Base-by-base conservation (phyloP, 2,113 vertebrate genomes). In the Aspiorhynchus laticeps region DNA sequence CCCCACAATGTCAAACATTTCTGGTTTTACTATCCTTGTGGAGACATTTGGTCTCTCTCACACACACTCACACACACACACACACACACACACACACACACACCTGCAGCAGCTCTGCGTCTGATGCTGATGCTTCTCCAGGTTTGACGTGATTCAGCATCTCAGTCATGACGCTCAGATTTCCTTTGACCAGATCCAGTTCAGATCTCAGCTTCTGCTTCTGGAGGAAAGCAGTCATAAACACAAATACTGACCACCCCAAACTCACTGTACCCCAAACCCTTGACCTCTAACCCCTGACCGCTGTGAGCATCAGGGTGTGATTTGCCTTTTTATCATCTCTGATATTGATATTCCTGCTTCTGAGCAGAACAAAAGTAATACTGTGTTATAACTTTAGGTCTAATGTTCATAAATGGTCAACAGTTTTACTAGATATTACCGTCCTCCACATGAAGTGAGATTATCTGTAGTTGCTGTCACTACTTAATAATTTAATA, bases 161-260 rank as follows among this genome's bases (percentile, higher is more conserved):
- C 91, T 99, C 97, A 0, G 97, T 97, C 97, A 99, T 98, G 76
- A 99, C 97, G 15, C 93, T 95, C 75, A 98, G 94, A 14, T 99
- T 99, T 31, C 97, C 98, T 0, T 94, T 97, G 88, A 99, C 97
- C 86, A 99, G 93, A 56, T 96, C 95, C 90, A 99, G 93, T 88
- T 99, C 98, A 21, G 93, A 94, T 59, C 91, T 95, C 85, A 99
- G 95, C 93, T 99, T 99, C 87, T 94, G 94, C 0, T 96, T 93
- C 97, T 99, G 92, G 51, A 84, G 41, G 24, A 6, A 81, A 67
- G 53, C 46, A 79, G 36, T 53, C 41, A 61, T 7, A 9, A 80
- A 84, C 12, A 56, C 56, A 15, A 11, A 46, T 0, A 36, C 31
- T 8, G 36, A 46, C 41, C 28, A 74, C 17, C 48, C 6, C 38